A percentile compares a stretch with the other conserved stretches of the same genome.
Conservation (phyloP, 2,113 vertebrate genomes). For the Acinonyx jubatus region DNA sequence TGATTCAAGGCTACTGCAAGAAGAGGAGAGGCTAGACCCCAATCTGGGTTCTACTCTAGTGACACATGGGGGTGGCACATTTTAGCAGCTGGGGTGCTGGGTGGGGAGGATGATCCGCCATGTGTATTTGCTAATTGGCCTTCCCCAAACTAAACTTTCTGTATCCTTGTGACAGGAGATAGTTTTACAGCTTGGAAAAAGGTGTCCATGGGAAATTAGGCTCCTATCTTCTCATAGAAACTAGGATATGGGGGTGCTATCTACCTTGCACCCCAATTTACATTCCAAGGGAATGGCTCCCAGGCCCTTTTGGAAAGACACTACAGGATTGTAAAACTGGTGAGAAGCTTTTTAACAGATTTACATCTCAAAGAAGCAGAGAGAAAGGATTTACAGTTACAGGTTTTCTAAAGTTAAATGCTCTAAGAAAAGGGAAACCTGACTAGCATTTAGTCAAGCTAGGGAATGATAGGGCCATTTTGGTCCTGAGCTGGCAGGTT, state of each 20-base stretch:
- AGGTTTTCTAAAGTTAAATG: slow-evolving; percentile 9
- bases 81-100: neutral
- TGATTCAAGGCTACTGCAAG: neutral
- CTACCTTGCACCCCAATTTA: neutral
- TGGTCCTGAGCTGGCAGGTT: neutral
- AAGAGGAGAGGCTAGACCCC: neutral
- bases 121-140: neutral
- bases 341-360: slow-evolving; percentile 36
- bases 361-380: slow-evolving; percentile 19
- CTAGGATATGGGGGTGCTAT: neutral
- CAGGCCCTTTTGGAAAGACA: neutral
- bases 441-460: neutral
- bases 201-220: neutral
- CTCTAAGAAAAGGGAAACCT: neutral
- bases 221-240: neutral
- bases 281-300: neutral
- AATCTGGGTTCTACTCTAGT: neutral
- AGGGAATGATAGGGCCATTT: neutral
- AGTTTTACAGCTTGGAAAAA: neutral
- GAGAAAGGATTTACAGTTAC: neutral
- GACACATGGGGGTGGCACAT: neutral
- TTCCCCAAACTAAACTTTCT: neutral
- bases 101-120: too few species aligned
- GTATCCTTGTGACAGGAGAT: neutral
- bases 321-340: neutral